Evolutionary conservation across 2,888 invertebrate genomes (phyloP).

Genomic region (Sympetrum striolatum): DNA sequence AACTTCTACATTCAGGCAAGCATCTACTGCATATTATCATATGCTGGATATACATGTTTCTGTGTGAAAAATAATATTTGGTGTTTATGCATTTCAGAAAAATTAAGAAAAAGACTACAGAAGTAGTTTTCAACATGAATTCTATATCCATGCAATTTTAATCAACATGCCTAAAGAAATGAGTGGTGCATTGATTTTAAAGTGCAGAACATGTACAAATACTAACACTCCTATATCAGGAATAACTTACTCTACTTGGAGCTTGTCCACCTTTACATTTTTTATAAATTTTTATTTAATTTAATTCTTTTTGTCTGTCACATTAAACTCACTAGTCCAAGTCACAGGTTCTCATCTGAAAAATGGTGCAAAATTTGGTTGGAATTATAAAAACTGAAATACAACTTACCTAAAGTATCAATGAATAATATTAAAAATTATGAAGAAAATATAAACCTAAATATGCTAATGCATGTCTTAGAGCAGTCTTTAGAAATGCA

Average conservation of each 20-base stretch:
- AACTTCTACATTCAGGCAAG: too few species aligned
- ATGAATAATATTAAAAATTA: not conserved
- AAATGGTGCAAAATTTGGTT: not conserved
- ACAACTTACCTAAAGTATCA: not conserved
- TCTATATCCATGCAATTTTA: constrained; percentile 23
- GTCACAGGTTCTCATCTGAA: constrained; percentile 40
- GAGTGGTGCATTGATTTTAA: not conserved
- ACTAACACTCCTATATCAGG: constrained; percentile 3
- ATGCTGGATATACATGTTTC: too few species aligned
- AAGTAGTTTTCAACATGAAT: not conserved
- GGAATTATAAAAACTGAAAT: not conserved
- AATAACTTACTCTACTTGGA: constrained; percentile 33
- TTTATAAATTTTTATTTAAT: not conserved
- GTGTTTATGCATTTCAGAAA: not conserved
- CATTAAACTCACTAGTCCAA: constrained; percentile 26
- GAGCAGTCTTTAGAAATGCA: too few species aligned
- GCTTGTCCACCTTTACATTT: constrained; percentile 7
- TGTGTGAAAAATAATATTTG: not conserved
- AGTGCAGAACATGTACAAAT: not conserved
- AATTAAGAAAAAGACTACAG: not conserved
- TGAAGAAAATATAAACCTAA: not conserved
- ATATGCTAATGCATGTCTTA: not conserved
- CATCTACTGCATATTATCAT: too few species aligned
- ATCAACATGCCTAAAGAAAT: constrained; percentile 14
- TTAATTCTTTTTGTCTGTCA: constrained; percentile 39